Conservation (phyloP, 2,888 invertebrate species). For the Chrysina gloriosa region DNA sequence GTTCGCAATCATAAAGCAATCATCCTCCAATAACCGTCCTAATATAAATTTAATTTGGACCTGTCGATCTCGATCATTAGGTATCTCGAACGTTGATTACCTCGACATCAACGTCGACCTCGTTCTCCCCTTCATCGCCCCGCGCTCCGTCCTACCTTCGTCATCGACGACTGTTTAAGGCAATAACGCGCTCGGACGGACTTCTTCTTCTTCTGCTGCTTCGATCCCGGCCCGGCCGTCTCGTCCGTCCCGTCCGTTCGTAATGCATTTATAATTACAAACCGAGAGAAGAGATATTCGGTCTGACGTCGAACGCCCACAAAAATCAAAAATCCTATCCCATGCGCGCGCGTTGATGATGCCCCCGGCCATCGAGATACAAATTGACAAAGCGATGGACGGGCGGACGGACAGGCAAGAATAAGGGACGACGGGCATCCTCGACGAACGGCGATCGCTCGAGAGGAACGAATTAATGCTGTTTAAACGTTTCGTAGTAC, state of each 20-base stretch:
- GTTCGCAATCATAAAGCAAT: conserved; percentile 11
- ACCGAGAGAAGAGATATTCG: not conserved
- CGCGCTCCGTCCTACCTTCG: too few species aligned
- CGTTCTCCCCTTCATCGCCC: not conserved
- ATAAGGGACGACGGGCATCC: too few species aligned
- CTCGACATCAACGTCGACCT: not conserved
- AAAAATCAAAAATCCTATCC: conserved; percentile 63
- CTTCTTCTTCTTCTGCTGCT: too few species aligned
- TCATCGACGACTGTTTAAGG: not conserved
- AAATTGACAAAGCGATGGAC: conserved; percentile 59
- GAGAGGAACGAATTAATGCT: too few species aligned
- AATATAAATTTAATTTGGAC: conserved; percentile 10
- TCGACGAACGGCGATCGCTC: too few species aligned
- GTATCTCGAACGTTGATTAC: too few species aligned
- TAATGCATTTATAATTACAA: conserved; percentile 19
- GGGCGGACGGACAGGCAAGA: too few species aligned
- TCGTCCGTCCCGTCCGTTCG: not conserved
- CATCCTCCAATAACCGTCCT: conserved; percentile 1
- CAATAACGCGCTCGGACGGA: not conserved
- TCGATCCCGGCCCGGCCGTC: not conserved
- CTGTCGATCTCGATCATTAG: conserved; percentile 16
- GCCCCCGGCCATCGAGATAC: conserved; percentile 60
- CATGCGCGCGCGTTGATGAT: conserved; percentile 60
- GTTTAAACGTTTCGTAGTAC: too few species aligned
- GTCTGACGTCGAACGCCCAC: conserved; percentile 56